phyloP scores from a whole-genome alignment of 2,113 vertebrate genomes.

The Peucedramus taeniatus region DNA sequence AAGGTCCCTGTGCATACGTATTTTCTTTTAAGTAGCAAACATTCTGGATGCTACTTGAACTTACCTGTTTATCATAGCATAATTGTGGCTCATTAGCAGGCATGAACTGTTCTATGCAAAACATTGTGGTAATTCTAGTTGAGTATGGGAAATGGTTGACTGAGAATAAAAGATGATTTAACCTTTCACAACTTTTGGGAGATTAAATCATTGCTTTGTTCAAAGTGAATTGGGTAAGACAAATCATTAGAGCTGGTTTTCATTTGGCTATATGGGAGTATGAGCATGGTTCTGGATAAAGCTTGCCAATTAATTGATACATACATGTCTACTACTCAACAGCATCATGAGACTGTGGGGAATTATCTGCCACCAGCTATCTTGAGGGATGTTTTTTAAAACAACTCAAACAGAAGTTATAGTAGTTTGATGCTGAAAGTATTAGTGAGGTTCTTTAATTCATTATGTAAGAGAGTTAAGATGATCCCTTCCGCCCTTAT shows the following conservation, averaged over 20 bases:
- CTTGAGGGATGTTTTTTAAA: not conserved
- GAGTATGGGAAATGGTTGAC: not conserved
- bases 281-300: not conserved
- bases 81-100: not conserved
- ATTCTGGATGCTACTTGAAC: not conserved
- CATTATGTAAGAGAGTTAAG: not conserved
- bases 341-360: not conserved
- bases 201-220: not conserved
- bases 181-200: not conserved
- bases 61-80: not conserved
- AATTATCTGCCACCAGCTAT: not conserved
- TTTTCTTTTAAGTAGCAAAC: not conserved
- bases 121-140: not conserved
- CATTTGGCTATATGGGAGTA: not conserved
- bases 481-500: not conserved
- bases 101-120: not conserved
- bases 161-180: not conserved
- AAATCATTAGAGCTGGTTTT: not conserved
- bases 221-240: not conserved
- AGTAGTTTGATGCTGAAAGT: not conserved
- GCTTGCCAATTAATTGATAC: not conserved
- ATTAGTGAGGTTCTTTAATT: not conserved
- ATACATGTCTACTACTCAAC: not conserved
- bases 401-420: not conserved
- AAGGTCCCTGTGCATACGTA: rapidly evolving